Evolutionary conservation across 2,113 vertebrate genomes (phyloP), one percentile per base, ranked within the genome.

Genomic region (Xyliphius kryptos): DNA sequence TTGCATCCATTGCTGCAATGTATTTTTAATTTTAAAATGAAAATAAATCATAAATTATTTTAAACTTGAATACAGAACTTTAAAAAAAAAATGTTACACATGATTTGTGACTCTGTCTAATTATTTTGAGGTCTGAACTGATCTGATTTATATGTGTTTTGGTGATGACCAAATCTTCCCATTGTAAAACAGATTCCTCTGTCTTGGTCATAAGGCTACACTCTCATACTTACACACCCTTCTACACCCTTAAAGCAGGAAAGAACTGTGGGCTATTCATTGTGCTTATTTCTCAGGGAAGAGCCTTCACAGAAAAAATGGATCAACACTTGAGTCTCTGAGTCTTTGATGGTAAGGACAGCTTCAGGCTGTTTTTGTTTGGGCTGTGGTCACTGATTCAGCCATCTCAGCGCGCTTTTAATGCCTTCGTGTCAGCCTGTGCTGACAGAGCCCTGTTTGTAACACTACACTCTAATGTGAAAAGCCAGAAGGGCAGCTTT

Each of bases 221-320:
- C 36, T n/a, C 21, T 53, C 60, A 55, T 21, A 2, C 19, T 7
- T 49, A 69, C 32, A 41, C 61, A 44, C 17, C 26, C 52, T n/a
- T 26, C 38, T 16, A 54, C 60, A 38, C 58, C 22, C 56, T 56
- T 0, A 15, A 58, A 41, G 46, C 2, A 2, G 55, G 43, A 74
- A 49, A 70, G 67, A 74, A 70, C 72, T 74, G 72, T 67, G 56
- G 59, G 49, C 54, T 48, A 20, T 70, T 74, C 44, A 49, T 69
- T 66, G 22, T 54, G 57, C 58, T 67, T n/a, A 26, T 61, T 69
- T 74, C 59, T 68, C 38, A 51, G 54, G 37, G 60, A 59, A 46
- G 37, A 17, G 36, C 63, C 61, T 63, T 36, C 36, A 59, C 37
- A 43, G 48, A 74, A 67, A 66, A 63, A 66, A 66, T 63, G 54